Conservation (phyloP, 2,797 vertebrate species). For the Antrozous pallidus region DNA sequence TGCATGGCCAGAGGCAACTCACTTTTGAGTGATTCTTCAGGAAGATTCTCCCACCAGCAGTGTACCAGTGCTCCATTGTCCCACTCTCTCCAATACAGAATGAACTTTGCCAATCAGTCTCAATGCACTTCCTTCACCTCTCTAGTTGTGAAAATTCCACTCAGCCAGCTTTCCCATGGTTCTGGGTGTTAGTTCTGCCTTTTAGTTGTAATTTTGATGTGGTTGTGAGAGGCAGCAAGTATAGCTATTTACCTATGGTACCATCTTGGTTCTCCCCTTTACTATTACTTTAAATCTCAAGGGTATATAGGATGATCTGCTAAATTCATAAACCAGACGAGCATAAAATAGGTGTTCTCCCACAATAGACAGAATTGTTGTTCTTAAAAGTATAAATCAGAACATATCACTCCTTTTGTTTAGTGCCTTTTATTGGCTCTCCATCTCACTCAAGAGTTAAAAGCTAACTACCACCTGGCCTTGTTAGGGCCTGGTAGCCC, state of each 20-base stretch:
- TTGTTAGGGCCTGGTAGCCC: too few relatives aligned
- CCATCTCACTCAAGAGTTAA: neutral
- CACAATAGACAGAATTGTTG: neutral
- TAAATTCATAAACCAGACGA: neutral
- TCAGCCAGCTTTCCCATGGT: too few relatives aligned
- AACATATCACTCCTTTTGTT: neutral
- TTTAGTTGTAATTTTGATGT: too few relatives aligned
- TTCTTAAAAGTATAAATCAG: neutral
- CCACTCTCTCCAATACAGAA: neutral
- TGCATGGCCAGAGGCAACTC: neutral
- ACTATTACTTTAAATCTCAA: slow-evolving; percentile 11
- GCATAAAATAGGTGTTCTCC: neutral
- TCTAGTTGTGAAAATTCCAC: too few relatives aligned
- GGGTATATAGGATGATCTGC: neutral
- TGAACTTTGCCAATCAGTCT: neutral
- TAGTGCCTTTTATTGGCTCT: neutral
- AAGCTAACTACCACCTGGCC: too few relatives aligned
- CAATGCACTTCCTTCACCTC: too few relatives aligned
- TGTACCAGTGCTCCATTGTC: neutral
- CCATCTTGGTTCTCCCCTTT: too few relatives aligned
- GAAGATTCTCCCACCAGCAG: neutral
- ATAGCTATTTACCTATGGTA: too few relatives aligned
- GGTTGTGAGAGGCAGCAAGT: too few relatives aligned
- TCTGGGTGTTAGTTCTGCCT: too few relatives aligned
- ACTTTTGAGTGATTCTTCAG: neutral